Evolutionary conservation across 2,113 vertebrate species (phyloP).

Genomic region (Drymodes brunneopygia): DNA sequence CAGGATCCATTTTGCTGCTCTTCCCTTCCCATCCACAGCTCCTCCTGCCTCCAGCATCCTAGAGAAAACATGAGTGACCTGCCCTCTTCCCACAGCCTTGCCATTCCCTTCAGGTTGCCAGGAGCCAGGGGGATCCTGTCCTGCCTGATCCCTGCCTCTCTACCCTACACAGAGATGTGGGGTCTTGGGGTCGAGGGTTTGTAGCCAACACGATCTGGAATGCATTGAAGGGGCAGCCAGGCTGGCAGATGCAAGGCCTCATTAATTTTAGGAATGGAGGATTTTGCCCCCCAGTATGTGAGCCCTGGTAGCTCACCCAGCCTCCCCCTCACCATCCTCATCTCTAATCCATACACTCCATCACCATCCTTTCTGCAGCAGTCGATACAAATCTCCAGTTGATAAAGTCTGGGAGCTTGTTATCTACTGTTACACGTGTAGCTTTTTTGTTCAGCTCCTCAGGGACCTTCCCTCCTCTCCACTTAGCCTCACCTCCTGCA

Average conservation of each 20-base stretch:
- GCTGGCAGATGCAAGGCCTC: not conserved
- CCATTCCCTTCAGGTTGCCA: accelerated
- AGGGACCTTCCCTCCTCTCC: not conserved
- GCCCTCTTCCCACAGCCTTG: not conserved
- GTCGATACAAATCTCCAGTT: not conserved
- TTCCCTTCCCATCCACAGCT: not conserved
- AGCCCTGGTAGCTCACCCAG: not conserved
- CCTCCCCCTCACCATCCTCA: not conserved
- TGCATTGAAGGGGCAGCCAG: not conserved
- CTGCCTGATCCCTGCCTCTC: not conserved
- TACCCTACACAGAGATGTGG: accelerated
- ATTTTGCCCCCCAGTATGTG: accelerated
- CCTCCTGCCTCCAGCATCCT: not conserved
- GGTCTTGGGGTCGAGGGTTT: accelerated
- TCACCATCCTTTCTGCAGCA: not conserved
- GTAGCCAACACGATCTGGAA: accelerated
- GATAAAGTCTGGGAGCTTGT: not conserved
- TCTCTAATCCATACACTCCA: not conserved
- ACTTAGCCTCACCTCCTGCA: not conserved
- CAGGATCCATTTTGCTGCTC: not conserved
- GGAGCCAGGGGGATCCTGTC: not conserved
- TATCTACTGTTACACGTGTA: not conserved
- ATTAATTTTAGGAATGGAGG: not conserved
- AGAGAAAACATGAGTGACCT: not conserved
- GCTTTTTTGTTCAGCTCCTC: not conserved